Base-by-base conservation (phyloP, 2,113 vertebrate species). In the Oxyura jamaicensis region DNA sequence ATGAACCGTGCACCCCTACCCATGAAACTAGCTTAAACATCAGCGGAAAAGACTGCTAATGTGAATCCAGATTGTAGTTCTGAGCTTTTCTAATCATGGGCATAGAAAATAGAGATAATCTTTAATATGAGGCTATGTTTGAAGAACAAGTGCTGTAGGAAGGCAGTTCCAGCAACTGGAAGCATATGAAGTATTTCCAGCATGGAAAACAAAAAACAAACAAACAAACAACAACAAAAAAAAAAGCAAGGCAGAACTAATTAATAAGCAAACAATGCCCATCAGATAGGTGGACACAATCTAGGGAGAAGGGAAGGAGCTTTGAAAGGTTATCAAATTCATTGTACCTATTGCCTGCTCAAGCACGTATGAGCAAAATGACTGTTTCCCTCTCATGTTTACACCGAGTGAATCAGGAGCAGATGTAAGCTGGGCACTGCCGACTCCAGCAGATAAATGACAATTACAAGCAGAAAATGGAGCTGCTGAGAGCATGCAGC, bases 401-500 rank as follows among this genome's bases (percentile, higher is more conserved):
- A 79, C 86, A 31, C 19, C 3, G 68, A 68, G 67, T 1, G 84
- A 50, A 35, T 8, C 26, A 17, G 95, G 77, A 97, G 25, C 96
- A 97, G 96, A 92, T 93, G 90, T 76, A 73, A 83, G 84, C 60
- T 33, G 91, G 95, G 94, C 88, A 75, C 50, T 55, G 91, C 82
- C 42, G 23, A 35, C 88, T 79, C 74, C 94, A 93, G 83, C 91
- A 95, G 68, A 90, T 58, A 91, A 94, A 96, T 90, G 72, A 90
- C 81, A 92, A 94, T 93, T 86, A 72, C 50, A 53, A 25, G 92
- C 81, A 86, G 85, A 80, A 91, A 90, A 96, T 18, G 78, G 84
- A 96, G 94, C 91, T 84, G 88, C 93, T 86, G 91, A 63, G 36
- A 42, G 9, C 69, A 41, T 1, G 14, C 71, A 76, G 94, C 86